Base-by-base conservation (phyloP, 2,113 vertebrate species). In the Hippolais icterina region DNA sequence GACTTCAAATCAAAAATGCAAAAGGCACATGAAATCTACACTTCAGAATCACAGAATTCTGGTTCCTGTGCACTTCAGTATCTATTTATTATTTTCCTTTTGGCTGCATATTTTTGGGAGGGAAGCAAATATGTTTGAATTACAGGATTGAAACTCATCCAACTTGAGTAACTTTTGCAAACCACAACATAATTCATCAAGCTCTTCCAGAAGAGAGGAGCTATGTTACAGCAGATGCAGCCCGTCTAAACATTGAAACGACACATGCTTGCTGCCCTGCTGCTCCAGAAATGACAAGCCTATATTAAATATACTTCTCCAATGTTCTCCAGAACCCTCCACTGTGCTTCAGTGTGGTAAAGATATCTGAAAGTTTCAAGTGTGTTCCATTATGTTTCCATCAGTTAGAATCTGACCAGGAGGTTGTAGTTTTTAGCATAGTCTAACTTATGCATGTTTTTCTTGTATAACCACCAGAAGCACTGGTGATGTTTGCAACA, bases 141-240 rank as follows among this genome's bases (percentile, higher is more conserved):
- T 86, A 90, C 47, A 92, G 31, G 75, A 86, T 6, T 96, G 87
- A 90, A 95, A 83, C n/a, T 87, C 76, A 92, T 92, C 88, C 90
- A 88, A 68, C 47, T 77, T 78, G 44, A 96, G 68, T 50, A 93
- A 88, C 92, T 94, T 93, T 68, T 60, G 56, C 54, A 80, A 95
- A 76, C 54, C 89, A 49, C 49, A 93, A 46, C 27, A 47, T 85
- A 95, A 90, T 85, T 93, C 68, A 94, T 54, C 61, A 83, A 83
- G 71, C 50, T 88, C 54, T 74, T 89, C 82, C 79, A 80, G 70
- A 84, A 85, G 63, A 89, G 37, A 77, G 33, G 35, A 91, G 75
- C 75, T 50, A 52, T 76, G 71, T 68, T 83, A 83, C 39, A 92
- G 72, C 92, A 95, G 76, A 91, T 5, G 20, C 57, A 89, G 91